Conservation (phyloP, 2,113 vertebrate genomes). For the Triplophysa tibetana region DNA sequence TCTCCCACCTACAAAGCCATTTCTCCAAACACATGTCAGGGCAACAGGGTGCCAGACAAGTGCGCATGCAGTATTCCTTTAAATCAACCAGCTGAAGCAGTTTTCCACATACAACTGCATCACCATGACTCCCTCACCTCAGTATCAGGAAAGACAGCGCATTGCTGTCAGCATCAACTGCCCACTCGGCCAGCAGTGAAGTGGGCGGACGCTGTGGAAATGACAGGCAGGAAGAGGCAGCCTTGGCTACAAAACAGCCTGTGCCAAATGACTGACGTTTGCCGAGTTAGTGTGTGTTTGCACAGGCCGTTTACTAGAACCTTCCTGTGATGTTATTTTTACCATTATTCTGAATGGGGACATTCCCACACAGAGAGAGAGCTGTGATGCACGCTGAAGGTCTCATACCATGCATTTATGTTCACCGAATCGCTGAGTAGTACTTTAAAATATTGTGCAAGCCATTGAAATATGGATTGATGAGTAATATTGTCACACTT, state of each 20-base stretch:
- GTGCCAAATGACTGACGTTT: slow-evolving; percentile 26
- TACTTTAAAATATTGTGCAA: slow-evolving; percentile 26
- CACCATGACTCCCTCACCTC: slow-evolving; percentile 35
- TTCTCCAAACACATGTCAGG: slow-evolving; percentile 7
- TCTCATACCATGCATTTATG: slow-evolving; percentile 2
- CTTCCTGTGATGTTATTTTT: neutral
- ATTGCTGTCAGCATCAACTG: slow-evolving; percentile 48
- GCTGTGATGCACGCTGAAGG: neutral
- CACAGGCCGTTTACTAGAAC: neutral
- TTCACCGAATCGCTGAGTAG: neutral
- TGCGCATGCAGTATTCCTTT: slow-evolving; percentile 6
- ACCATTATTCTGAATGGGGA: neutral
- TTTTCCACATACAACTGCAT: slow-evolving; percentile 18
- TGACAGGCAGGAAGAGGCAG: slow-evolving; percentile 40
- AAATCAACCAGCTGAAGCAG: neutral
- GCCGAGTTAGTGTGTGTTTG: slow-evolving; percentile 11
- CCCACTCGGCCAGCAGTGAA: slow-evolving; percentile 29
- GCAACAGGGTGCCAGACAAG: slow-evolving; percentile 45
- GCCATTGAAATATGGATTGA: slow-evolving; percentile 32
- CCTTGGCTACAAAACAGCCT: neutral
- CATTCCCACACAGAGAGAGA: neutral
- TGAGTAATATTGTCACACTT: slow-evolving; percentile 30
- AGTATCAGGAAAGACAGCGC: slow-evolving; percentile 27
- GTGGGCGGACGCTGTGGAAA: slow-evolving; percentile 36
- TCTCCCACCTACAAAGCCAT: neutral